phyloP scores from a whole-genome alignment of 2,113 vertebrate species.

The Epinephelus moara region DNA sequence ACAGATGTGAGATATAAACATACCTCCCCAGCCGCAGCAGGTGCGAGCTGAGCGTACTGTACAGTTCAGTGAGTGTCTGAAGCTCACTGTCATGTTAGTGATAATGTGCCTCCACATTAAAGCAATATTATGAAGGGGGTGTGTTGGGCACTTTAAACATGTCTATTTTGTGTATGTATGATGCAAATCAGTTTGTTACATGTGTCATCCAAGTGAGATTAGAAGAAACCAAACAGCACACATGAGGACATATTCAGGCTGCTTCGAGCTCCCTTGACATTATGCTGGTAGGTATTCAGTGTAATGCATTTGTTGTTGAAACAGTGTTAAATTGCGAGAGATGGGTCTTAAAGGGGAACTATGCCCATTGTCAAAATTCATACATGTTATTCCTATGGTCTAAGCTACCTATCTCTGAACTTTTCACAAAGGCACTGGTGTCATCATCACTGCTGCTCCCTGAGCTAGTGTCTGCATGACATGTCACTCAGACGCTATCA shows the following conservation, averaged over 20 bases:
- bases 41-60: constrained; percentile 23
- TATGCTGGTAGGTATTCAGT: not conserved
- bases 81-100: constrained; percentile 37
- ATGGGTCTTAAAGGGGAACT: not conserved
- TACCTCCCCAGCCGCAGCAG: constrained; percentile 22
- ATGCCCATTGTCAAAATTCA: too few relatives aligned
- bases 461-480: too few relatives aligned
- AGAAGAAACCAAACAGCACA: constrained; percentile 26
- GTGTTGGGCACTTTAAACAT: constrained; percentile 56
- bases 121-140: constrained; percentile 62
- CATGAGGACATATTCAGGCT: not conserved
- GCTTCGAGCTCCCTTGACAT: not conserved
- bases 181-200: constrained; percentile 36
- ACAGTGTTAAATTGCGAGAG: not conserved
- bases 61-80: constrained; percentile 27
- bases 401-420: too few relatives aligned
- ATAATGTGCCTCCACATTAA: constrained; percentile 66
- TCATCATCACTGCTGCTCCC: too few relatives aligned
- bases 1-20: constrained; percentile 16
- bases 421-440: too few relatives aligned
- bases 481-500: too few relatives aligned
- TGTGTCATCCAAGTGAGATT: constrained; percentile 9
- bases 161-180: constrained; percentile 48
- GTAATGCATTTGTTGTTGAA: not conserved
- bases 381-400: too few relatives aligned